Conservation (phyloP, 2,113 vertebrate genomes). For the Osmerus eperlanus region DNA sequence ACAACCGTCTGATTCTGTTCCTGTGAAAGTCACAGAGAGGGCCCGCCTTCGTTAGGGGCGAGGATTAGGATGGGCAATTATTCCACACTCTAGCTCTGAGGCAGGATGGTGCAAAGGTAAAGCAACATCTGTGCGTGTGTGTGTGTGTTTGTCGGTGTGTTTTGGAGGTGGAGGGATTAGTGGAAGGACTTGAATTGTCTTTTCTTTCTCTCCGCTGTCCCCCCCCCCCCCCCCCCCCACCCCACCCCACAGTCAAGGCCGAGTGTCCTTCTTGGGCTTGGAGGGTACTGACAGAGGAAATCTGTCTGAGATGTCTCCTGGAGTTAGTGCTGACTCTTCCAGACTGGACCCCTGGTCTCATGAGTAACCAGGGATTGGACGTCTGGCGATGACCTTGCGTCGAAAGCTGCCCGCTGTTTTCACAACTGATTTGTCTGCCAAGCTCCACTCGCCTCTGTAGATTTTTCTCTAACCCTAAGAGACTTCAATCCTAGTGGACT, state of each 20-base stretch:
- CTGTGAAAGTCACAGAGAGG: neutral
- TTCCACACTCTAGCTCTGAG: too few species aligned
- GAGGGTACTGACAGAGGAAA: slow-evolving; percentile 49
- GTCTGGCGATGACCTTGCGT: slow-evolving; percentile 56
- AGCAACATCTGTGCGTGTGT: neutral
- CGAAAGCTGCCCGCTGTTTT: slow-evolving; percentile 47
- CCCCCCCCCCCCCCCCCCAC: slow-evolving; percentile 27
- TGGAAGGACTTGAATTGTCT: too few species aligned
- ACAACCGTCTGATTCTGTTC: neutral
- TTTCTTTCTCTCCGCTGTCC: neutral
- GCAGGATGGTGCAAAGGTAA: too few species aligned
- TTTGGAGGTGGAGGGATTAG: too few species aligned
- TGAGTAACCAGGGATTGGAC: slow-evolving; percentile 54
- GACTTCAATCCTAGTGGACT: slow-evolving; percentile 1
- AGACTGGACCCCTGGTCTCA: slow-evolving; percentile 56
- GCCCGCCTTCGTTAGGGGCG: neutral
- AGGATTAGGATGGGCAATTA: neutral
- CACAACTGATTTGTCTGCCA: slow-evolving; percentile 59
- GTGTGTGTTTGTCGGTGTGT: slow-evolving; percentile 4
- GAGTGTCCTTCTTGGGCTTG: slow-evolving; percentile 43
- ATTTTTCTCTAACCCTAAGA: slow-evolving; percentile 25
- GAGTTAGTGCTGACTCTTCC: slow-evolving; percentile 57
- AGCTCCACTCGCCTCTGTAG: slow-evolving; percentile 25
- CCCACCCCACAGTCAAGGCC: slow-evolving; percentile 43
- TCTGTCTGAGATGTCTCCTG: slow-evolving; percentile 44